Evolutionary conservation across 2,888 invertebrate species (phyloP), one percentile per base, ranked within the genome.

Genomic region (Mythimna impura): DNA sequence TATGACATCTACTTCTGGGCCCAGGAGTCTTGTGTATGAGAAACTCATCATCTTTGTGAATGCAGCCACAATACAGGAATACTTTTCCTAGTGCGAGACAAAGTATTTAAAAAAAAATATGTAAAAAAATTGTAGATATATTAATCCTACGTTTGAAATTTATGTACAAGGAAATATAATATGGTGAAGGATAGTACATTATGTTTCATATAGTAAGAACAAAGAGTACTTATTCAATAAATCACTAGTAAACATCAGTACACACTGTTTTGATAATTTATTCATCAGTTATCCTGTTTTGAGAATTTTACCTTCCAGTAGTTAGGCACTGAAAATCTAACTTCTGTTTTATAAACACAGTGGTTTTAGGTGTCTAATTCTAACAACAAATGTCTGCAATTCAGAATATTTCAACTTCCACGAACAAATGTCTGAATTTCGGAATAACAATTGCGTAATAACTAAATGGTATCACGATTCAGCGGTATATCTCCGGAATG

Each of bases 401-500:
- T 3, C 55, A 22, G 43, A 54, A 43, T 25, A 36, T 36, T 20
- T 4, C 20, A n/a, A 66, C 25, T 60, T 60, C 43, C 25, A 36
- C 20, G 34, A 52, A 66, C 12, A 34, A 17, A 34, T 17, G 3
- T 69, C 43, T 25, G 20, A 30, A 61, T 43, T 22, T 58, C 64
- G 9, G 54, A 50, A 71, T 60, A n/a, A 55, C 22, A 61, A 34
- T 55, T 5, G 36, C 50, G 30, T 61, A 36, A 20, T 52, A 14
- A 57, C 63, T 34, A 64, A 64, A 65, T 30, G 54, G 14, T 64
- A 61, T 43, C 60, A 61, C 64, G 47, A 50, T 61, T 60, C 71
- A 34, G 30, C 30, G 60, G 12, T 66, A 77, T 22, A 77, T 71
- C 70, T 64, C 34, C 36, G 55, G 73, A 73, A 73, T 65, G 14